Evolutionary conservation across 1,140 invertebrate species (phyloP), one percentile per base, ranked within the genome.

Genomic region (Drosophila saltans): DNA sequence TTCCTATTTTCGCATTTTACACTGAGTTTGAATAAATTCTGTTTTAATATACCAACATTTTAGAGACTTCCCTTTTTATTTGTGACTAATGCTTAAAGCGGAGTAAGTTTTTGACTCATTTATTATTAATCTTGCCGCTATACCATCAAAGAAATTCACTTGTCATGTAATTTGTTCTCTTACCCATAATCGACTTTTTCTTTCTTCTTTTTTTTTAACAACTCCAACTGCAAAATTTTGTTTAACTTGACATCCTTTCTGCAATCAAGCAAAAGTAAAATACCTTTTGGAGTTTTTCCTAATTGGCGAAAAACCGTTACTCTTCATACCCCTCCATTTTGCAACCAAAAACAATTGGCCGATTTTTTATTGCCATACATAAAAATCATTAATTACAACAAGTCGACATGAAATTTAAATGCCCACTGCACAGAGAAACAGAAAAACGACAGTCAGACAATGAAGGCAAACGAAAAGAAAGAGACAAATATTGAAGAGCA

Each of bases 371-470:
- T 88, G 76, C 69, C 67, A 69, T 65, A 67, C 83, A 86, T 88
- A 88, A 88, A 88, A 88, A 82, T 88, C 83, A 86, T 86, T 86
- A 86, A 86, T 86, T 86, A 88, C 83, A 86, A 86, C 82, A 86
- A 79, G 75, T 79, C 66, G 77, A 75, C 85, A 82, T 86, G 82
- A 86, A 85, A 85, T 81, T 85, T 85, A 85, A 85, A 85, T 85
- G 82, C 71, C 79, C 59, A 52, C 72, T 58, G 57, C 43, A 66
- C 60, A 57, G 66, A 73, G 62, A 86, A 16, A 16, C 16, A 16
- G 72, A 74, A 67, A 78, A 78, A 81, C 45, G 45, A 79, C 33
- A 36, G 33, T 1, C 33, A 36, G 33, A 36, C 33, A 36, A 75
- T 81, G 72, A 4, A 33, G 16, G 48, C 16, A n/a, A 36, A 43